phyloP scores from a whole-genome alignment of 1,140 invertebrate genomes.

The Drosophila truncata region DNA sequence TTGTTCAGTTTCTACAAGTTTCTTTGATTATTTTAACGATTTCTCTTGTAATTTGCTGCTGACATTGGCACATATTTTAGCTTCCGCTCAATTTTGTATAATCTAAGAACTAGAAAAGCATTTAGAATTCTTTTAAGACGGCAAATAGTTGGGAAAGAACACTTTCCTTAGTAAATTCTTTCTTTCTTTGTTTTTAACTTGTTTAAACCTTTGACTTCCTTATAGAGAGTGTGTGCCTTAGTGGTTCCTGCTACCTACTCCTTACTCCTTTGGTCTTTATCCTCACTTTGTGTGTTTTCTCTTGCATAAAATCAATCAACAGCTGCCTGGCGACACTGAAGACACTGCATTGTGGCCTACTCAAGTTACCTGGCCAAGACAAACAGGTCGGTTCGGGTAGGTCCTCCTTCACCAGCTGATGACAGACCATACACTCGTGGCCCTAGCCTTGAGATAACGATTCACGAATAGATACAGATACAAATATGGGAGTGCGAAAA shows the following conservation, averaged over 20 bases:
- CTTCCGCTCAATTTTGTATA: neutral
- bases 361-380: constrained; percentile 57
- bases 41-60: neutral
- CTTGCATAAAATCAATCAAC: constrained; percentile 77
- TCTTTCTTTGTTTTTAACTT: neutral
- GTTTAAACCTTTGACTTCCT: constrained; percentile 25
- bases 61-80: neutral
- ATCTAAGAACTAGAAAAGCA: neutral
- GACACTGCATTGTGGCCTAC: constrained; percentile 20
- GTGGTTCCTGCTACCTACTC: constrained; percentile 17
- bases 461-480: constrained; percentile 26
- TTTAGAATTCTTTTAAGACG: neutral
- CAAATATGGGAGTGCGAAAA: constrained; percentile 42
- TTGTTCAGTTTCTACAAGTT: neutral
- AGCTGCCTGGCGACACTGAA: constrained; percentile 50
- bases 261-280: constrained; percentile 16
- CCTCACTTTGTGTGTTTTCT: constrained; percentile 48
- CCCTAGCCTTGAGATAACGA: constrained; percentile 37
- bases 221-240: constrained; percentile 13
- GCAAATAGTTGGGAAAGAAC: too few species aligned
- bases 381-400: constrained; percentile 15
- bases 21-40: neutral
- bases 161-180: neutral
- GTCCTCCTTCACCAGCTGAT: constrained; percentile 33
- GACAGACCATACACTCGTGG: neutral